Evolutionary conservation across 2,888 invertebrate species (phyloP).

Genomic region (Ormyrus labotus): DNA sequence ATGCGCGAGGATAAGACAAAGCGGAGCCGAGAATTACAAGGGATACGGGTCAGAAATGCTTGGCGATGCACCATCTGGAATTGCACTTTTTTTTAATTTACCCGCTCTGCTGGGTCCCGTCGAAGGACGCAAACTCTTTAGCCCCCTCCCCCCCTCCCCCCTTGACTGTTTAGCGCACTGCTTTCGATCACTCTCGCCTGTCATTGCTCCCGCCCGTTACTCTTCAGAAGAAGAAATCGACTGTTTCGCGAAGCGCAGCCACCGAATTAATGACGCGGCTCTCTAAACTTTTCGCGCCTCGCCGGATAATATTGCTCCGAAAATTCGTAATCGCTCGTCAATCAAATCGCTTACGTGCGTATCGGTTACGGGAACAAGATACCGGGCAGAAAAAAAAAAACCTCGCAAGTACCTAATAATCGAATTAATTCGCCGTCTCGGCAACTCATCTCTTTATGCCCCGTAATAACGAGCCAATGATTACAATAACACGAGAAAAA

Average conservation of each 20-base stretch:
- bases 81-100: slow-evolving; percentile 73
- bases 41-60: slow-evolving; percentile 73
- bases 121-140: slow-evolving; percentile 26
- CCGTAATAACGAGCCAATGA: slow-evolving; percentile 33
- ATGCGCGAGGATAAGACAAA: slow-evolving; percentile 65
- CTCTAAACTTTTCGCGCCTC: neutral
- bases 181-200: neutral
- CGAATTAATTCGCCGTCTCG: slow-evolving; percentile 22
- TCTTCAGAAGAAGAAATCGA: slow-evolving; percentile 54
- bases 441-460: slow-evolving; percentile 24
- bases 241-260: slow-evolving; percentile 43
- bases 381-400: slow-evolving; percentile 13
- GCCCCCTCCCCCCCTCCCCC: neutral
- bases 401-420: slow-evolving; percentile 31
- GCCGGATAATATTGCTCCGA: neutral
- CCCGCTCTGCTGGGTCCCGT: slow-evolving; percentile 21
- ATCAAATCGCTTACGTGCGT: neutral
- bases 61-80: slow-evolving; percentile 71
- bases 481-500: slow-evolving; percentile 35
- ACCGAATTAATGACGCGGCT: slow-evolving; percentile 50
- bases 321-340: neutral
- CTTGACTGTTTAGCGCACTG: slow-evolving; percentile 19
- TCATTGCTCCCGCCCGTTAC: slow-evolving; percentile 18
- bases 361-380: neutral
- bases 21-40: slow-evolving; percentile 67